Percentiles rank a stretch among this genome's conserved stretches.
Evolutionary conservation across 2,797 vertebrate species (phyloP).

Genomic region (Parauchenoglanis punctatus): DNA sequence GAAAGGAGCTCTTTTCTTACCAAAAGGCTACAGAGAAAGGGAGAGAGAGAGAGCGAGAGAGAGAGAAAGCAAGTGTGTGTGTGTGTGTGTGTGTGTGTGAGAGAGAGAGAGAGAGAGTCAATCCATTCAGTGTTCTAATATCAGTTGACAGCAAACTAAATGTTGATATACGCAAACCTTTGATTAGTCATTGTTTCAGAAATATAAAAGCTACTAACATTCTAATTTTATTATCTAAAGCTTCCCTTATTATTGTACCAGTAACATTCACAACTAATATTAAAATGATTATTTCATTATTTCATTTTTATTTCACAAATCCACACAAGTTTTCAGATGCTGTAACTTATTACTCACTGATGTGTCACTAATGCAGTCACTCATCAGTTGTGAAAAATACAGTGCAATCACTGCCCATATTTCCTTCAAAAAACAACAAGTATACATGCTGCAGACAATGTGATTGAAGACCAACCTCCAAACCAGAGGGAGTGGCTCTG

Average conservation of each 20-base stretch:
- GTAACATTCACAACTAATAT: neutral
- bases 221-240: conserved; percentile 24
- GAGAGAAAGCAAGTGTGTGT: neutral
- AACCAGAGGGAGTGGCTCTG: conserved; percentile 56
- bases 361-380: conserved; percentile 23
- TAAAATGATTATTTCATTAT: neutral
- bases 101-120: conserved; percentile 1
- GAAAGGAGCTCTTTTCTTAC: conserved; percentile 52
- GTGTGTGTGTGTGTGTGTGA: too few species aligned
- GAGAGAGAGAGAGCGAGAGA: neutral
- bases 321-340: neutral
- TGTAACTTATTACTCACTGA: conserved; percentile 10
- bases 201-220: conserved; percentile 11
- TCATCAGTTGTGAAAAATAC: conserved; percentile 29
- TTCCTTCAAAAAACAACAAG: conserved; percentile 28
- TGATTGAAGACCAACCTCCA: conserved; percentile 60
- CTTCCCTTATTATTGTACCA: neutral
- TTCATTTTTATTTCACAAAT: conserved; percentile 1
- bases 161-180: conserved; percentile 28
- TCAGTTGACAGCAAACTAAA: conserved; percentile 41
- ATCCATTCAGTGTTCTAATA: conserved; percentile 56
- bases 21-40: conserved; percentile 11
- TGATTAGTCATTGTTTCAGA: conserved; percentile 31
- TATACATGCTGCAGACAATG: neutral
- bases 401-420: conserved; percentile 17